Evolutionary conservation across 53 echinoderm and acorn worm genomes (phyloP), one percentile per base, ranked within the genome.

Genomic region (Holothuria scabra): DNA sequence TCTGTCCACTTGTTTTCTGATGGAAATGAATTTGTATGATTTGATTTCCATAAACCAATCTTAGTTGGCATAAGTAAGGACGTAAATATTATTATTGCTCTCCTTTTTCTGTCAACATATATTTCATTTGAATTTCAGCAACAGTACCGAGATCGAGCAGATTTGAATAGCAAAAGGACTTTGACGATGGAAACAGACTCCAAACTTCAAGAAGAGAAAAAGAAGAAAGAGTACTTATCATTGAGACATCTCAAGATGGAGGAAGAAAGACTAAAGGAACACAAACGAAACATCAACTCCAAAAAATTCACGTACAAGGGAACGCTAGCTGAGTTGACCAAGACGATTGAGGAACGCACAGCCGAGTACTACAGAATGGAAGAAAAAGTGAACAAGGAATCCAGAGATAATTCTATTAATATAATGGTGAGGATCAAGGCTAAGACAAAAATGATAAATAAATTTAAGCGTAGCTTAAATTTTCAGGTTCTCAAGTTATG

Each of bases 181-280:
- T 30, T 28, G 78, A 78, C 78, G 78, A 78, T 78, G 78, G 78
- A 78, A 23, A 78, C 30, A 20, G 78, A 78, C 28, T 12, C 23
- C 26, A 78, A 32, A 18, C 26, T 78, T 3, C 78, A 78, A 10
- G 78, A 58, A 26, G 57, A n/a, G 57, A 78, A 78, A 26, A 78
- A 57, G 24, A 56, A 30, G 48, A 14, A 5, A 1, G 78, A 78
- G 58, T 78, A 56, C 14, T 21, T 8, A 1, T 32, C 29, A 8
- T 31, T 29, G 56, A 55, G 30, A 21, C 78, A 78, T 23, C 55
- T 55, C 56, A 78, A 57, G 78, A 78, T 33, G 2, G 78, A 78
- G 21, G 78, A 78, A 29, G 78, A 78, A 30, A 56, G 56, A 33
- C 78, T 78, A 1, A 78, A 78, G 28, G 78, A 56, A 10, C 56